Conservation (phyloP, 2,888 invertebrate genomes). For the Pyrochroa serraticornis region DNA sequence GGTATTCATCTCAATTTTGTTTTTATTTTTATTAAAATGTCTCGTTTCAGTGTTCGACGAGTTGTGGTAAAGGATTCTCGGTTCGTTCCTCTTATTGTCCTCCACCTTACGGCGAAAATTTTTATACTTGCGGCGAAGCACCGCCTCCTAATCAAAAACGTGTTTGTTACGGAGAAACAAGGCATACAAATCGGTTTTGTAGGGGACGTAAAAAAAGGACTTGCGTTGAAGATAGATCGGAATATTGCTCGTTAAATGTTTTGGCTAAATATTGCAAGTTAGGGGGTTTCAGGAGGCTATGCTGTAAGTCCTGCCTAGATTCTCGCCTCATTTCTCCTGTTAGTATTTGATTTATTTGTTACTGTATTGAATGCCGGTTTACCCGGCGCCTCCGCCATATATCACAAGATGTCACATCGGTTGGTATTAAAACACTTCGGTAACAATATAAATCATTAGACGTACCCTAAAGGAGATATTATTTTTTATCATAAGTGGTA, state of each 20-base stretch:
- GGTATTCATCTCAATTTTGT: constrained; percentile 53
- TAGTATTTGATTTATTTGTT: background rate
- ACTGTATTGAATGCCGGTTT: background rate
- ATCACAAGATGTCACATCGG: background rate
- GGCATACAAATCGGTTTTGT: constrained; percentile 45
- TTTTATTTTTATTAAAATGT: constrained; percentile 3
- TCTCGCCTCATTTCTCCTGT: constrained; percentile 5
- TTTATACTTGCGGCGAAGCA: constrained; percentile 62
- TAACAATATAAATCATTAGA: too few relatives aligned
- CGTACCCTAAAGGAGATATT: too few relatives aligned
- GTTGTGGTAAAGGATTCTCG: constrained; percentile 66
- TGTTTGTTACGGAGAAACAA: constrained; percentile 57
- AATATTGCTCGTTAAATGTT: constrained; percentile 62
- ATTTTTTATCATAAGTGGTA: too few relatives aligned
- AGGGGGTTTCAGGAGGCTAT: constrained; percentile 62
- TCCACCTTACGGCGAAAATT: constrained; percentile 57
- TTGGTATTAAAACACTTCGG: too few relatives aligned
- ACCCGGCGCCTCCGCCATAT: background rate
- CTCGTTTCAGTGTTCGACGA: constrained; percentile 66
- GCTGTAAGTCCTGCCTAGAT: constrained; percentile 63
- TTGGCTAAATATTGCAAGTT: constrained; percentile 50
- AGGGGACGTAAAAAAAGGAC: constrained; percentile 40
- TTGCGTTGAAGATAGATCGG: constrained; percentile 49
- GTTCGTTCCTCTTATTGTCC: constrained; percentile 63
- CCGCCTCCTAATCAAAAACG: constrained; percentile 61